Percentiles rank a stretch among this genome's conserved stretches.
Conservation (phyloP, 2,888 invertebrate species). For the Apomyelois bistriatella region DNA sequence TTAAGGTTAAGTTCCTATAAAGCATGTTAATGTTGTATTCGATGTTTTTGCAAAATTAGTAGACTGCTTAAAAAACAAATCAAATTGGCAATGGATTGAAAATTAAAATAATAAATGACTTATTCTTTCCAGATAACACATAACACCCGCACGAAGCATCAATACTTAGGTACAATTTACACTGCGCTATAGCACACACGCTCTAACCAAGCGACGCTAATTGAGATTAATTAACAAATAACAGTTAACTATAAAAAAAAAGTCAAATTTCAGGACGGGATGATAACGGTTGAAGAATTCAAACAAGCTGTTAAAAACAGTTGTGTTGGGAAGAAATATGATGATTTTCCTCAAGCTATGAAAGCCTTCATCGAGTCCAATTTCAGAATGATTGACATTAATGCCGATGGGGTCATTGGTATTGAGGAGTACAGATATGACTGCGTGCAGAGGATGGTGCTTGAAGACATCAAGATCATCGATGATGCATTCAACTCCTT, state of each 20-base stretch:
- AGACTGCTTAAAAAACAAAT: not conserved
- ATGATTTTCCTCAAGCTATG: constrained; percentile 92
- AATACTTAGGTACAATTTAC: constrained; percentile 21
- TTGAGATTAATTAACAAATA: not conserved
- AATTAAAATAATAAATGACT: not conserved
- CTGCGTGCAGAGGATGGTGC: constrained; percentile 89
- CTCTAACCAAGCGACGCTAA: constrained; percentile 16
- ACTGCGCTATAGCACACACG: constrained; percentile 40
- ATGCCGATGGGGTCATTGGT: constrained; percentile 88
- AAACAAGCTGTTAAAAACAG: constrained; percentile 89
- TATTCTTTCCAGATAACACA: constrained; percentile 1
- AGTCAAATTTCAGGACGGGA: constrained; percentile 83
- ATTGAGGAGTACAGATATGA: constrained; percentile 91
- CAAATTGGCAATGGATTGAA: not conserved
- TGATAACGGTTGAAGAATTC: constrained; percentile 89
- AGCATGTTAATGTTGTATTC: constrained; percentile 5
- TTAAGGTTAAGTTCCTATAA: too few relatives aligned
- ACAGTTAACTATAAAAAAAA: constrained; percentile 18
- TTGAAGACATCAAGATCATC: constrained; percentile 86
- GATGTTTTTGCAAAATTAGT: not conserved
- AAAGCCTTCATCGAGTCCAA: constrained; percentile 92
- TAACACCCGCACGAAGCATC: constrained; percentile 4
- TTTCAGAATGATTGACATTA: constrained; percentile 89
- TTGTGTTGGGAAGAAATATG: constrained; percentile 87
- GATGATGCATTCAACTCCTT: constrained; percentile 89